Percentiles rank a stretch among this genome's conserved stretches.
These are phyloP conservation scores for Nomada flava DNA, from an alignment of 2,888 invertebrate species.

Conservation along the genomic window DNA sequence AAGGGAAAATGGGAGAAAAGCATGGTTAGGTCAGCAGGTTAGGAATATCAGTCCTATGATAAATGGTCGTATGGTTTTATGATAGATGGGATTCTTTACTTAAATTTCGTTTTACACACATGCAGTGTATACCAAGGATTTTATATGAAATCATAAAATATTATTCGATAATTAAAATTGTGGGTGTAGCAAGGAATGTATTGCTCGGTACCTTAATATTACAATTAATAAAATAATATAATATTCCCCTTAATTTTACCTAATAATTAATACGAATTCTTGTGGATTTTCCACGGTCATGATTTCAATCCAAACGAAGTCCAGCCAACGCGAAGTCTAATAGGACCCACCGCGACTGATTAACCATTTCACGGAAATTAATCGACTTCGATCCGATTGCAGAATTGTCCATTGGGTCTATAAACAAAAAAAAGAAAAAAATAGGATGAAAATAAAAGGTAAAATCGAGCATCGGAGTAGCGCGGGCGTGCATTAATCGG, in stretches of 20 bases:
- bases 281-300: background rate
- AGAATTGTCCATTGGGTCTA: slow-evolving; percentile 19
- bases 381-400: slow-evolving; percentile 7
- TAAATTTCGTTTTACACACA: background rate
- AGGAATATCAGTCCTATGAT: no score
- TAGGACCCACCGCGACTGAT: slow-evolving; percentile 13
- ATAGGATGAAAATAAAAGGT: background rate
- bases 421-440: background rate
- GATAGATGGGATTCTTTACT: background rate
- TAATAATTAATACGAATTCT: background rate
- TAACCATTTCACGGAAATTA: slow-evolving; percentile 30
- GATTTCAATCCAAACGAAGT: background rate
- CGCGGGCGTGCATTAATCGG: slow-evolving; percentile 22
- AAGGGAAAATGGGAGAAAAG: background rate
- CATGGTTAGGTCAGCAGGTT: background rate
- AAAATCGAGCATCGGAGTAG: background rate
- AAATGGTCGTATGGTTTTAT: background rate
- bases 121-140: background rate
- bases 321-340: background rate
- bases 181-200: no score
- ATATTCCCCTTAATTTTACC: no score
- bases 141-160: background rate
- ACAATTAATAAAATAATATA: no score
- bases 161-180: no score
- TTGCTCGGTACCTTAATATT: no score